Conservation (phyloP, 2,888 invertebrate genomes). For the Spisula subtruncata region DNA sequence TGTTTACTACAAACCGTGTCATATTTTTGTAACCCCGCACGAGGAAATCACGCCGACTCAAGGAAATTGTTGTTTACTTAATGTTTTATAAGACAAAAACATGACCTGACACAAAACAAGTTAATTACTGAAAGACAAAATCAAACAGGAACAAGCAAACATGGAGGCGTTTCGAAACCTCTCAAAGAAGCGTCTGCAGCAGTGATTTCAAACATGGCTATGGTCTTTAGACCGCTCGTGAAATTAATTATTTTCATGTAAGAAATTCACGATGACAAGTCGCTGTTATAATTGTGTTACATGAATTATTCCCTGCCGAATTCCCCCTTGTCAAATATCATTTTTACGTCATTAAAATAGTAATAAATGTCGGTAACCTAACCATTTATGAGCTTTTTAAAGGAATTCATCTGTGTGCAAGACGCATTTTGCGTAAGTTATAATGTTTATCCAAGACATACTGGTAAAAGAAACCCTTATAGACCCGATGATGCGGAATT, state of each 20-base stretch:
- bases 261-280: not conserved
- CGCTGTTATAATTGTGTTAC: not conserved
- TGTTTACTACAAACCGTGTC: not conserved
- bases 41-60: not conserved
- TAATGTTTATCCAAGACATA: not conserved
- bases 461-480: not conserved
- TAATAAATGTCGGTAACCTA: not conserved
- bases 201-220: not conserved
- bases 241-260: not conserved
- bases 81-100: not conserved
- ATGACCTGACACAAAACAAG: not conserved
- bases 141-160: not conserved
- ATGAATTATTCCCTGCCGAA: not conserved
- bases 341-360: not conserved
- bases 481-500: not conserved
- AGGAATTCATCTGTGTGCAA: not conserved
- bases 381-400: slow-evolving; percentile 18
- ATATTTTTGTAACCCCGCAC: not conserved
- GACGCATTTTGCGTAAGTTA: not conserved
- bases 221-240: not conserved
- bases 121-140: not conserved
- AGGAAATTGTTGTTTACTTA: slow-evolving; percentile 21
- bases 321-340: not conserved
- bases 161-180: not conserved
- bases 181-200: not conserved